Base-by-base conservation (phyloP, 2,797 vertebrate genomes). In the Holocentrus rufus region DNA sequence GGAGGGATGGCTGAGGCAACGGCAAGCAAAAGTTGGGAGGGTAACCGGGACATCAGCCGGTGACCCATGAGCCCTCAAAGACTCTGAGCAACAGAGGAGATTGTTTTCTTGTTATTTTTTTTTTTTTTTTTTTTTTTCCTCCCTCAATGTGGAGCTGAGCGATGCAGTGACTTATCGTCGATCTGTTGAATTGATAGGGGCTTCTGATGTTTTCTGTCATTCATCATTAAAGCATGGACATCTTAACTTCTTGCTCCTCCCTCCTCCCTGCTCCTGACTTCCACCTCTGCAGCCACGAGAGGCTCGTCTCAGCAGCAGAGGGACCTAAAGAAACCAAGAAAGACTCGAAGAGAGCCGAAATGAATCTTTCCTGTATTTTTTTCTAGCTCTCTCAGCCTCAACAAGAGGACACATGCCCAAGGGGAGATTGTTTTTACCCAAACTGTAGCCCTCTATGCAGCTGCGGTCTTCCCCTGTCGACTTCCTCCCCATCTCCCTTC, bases 1-100 rank as follows among this genome's bases (percentile, higher is more conserved):
- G 71, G 81, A 0, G 70, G 69, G 5, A 7, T n/a, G 0, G 39
- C 80, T 2, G 93, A 95, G 7, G 89, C 91, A 1, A 61, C 81
- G 1, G 81, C 92, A 54, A 86, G 91, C 85, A 95, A 95, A 88
- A 94, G 31, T 88, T 99, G 97, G 97, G 98, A 98, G 89, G 95
- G 95, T 31, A 97, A 96, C 89, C 93, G 98, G 0, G 97, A 99
- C 93, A 98, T 99, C 93, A 99, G 98, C 92, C 97, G 98, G 95
- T 99, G 97, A 99, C 94, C 81, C 78, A 1, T 6, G 42, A 68
- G 60, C 55, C 69, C 64, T 52, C 65, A 78, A 52, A 86, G 84
- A 89, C 89, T 86, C 27, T 47, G 52, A 84, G 49, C 50, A 44
- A 82, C 56, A 46, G 76, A 79, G 59, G 72, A 83, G 52, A 62